A percentile compares a stretch with the other conserved stretches of the same genome.
Evolutionary conservation across 2,888 invertebrate genomes (phyloP).

Genomic region (Agrochola lota): DNA sequence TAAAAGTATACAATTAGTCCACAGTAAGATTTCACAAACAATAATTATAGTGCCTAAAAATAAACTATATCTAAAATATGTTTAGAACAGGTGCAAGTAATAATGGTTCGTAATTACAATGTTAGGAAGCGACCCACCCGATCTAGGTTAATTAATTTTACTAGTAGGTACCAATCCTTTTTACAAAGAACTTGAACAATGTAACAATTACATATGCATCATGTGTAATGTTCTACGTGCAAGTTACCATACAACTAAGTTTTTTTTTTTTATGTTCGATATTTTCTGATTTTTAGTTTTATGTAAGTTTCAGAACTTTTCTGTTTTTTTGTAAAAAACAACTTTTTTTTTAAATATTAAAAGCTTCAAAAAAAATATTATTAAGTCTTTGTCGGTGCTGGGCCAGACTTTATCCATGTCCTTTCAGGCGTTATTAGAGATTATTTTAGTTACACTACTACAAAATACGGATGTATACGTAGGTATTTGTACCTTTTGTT

Average conservation of each 20-base stretch:
- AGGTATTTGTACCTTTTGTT: neutral
- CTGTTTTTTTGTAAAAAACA: neutral
- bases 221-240: neutral
- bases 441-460: neutral
- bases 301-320: neutral
- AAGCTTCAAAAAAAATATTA: too few relatives aligned
- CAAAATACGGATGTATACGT: neutral
- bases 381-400: too few relatives aligned
- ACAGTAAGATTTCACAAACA: too few relatives aligned
- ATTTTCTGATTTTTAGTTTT: neutral
- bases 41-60: too few relatives aligned
- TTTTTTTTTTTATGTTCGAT: neutral
- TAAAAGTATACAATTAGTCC: too few relatives aligned
- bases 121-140: too few relatives aligned
- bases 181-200: conserved; percentile 10
- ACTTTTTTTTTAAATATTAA: too few relatives aligned
- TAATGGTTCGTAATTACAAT: too few relatives aligned
- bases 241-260: conserved; percentile 6
- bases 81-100: too few relatives aligned
- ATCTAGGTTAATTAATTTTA: too few relatives aligned
- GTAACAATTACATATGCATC: conserved; percentile 23
- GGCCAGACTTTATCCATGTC: too few relatives aligned
- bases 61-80: too few relatives aligned
- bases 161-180: neutral
- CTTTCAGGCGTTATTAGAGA: neutral